Percentiles rank a stretch among this genome's conserved stretches.
Evolutionary conservation across 2,888 invertebrate species (phyloP).

Genomic region (Cosmopolites sordidus): DNA sequence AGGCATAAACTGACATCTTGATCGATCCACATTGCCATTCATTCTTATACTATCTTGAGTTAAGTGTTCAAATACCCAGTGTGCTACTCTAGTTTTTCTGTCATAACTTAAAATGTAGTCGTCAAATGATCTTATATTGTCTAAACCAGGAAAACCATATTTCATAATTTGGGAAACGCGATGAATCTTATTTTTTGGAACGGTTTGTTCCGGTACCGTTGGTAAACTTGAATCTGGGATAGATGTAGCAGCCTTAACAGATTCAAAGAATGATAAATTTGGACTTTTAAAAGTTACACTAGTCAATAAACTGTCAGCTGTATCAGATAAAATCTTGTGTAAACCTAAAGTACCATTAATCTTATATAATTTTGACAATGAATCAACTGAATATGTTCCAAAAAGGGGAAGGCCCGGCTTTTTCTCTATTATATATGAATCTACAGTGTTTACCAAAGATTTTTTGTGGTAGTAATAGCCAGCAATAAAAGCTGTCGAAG

Average conservation of each 20-base stretch:
- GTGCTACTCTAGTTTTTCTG: conserved; percentile 76
- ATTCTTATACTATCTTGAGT: conserved; percentile 68
- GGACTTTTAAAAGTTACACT: background rate
- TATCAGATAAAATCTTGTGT: background rate
- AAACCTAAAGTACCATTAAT: conserved; percentile 57
- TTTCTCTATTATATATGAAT: conserved; percentile 3
- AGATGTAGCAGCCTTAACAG: conserved; percentile 58
- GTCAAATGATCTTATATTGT: conserved; percentile 81
- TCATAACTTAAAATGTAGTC: conserved; percentile 94
- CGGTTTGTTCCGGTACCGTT: conserved; percentile 2
- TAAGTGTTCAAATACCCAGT: conserved; percentile 97
- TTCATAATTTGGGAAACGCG: conserved; percentile 79
- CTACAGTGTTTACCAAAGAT: conserved; percentile 5
- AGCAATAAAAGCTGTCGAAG: conserved; percentile 55
- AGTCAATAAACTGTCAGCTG: background rate
- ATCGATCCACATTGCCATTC: conserved; percentile 71
- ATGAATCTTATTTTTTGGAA: background rate
- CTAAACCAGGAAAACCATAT: conserved; percentile 88
- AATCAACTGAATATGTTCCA: conserved; percentile 65
- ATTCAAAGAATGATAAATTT: conserved; percentile 54
- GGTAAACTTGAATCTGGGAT: conserved; percentile 35
- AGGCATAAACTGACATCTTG: conserved; percentile 78
- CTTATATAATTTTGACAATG: background rate
- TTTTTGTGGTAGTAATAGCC: conserved; percentile 52
- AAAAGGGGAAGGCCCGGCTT: conserved; percentile 65